Evolutionary conservation across 2,888 invertebrate genomes (phyloP).

Genomic region (Eristalinus aeneus): DNA sequence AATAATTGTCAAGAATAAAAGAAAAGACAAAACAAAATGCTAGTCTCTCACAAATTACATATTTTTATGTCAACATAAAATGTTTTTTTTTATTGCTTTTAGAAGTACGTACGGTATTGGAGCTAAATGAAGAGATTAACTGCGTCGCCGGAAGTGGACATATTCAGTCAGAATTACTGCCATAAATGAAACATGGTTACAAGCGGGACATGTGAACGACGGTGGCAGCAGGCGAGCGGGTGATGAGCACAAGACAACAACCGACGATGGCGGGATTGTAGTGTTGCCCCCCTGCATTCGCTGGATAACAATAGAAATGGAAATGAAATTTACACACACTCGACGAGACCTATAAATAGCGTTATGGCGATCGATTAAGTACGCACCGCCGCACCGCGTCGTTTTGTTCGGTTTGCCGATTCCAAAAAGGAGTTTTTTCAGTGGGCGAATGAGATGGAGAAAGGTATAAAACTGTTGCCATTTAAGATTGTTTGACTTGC

Average conservation of each 20-base stretch:
- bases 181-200: slow-evolving; percentile 37
- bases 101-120: not conserved
- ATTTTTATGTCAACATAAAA: slow-evolving; percentile 31
- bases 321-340: slow-evolving; percentile 17
- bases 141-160: slow-evolving; percentile 31
- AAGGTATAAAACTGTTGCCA: not conserved
- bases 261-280: not conserved
- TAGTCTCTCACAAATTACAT: slow-evolving; percentile 10
- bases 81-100: slow-evolving; percentile 14
- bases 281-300: slow-evolving; percentile 8
- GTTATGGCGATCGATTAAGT: slow-evolving; percentile 6
- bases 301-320: not conserved
- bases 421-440: slow-evolving; percentile 25
- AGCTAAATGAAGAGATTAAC: slow-evolving; percentile 29
- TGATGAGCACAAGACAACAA: not conserved
- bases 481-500: not conserved
- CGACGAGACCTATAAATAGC: slow-evolving; percentile 12
- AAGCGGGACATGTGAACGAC: not conserved
- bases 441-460: not conserved
- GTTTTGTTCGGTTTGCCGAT: not conserved
- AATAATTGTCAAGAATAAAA: slow-evolving; percentile 12
- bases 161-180: slow-evolving; percentile 16
- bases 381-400: not conserved
- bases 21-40: not conserved
- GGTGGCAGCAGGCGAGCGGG: not conserved